A percentile compares a stretch with the other conserved stretches of the same genome.
Evolutionary conservation across 2,888 invertebrate species (phyloP).

Genomic region (Cacoxenus indagator): DNA sequence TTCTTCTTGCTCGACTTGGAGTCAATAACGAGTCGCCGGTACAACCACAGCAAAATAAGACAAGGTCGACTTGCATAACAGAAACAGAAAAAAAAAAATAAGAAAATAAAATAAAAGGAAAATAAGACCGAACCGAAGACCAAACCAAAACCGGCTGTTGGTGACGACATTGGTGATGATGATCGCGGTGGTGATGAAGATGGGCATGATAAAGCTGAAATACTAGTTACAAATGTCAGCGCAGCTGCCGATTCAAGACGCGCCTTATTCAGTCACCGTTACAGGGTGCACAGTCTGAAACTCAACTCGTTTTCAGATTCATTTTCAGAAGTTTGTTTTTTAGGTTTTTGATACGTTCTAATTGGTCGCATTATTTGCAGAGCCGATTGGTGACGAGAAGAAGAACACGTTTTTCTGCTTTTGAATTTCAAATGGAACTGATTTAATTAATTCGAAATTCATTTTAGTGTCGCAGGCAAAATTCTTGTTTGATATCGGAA

Average conservation of each 20-base stretch:
- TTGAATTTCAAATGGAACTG: too few relatives aligned
- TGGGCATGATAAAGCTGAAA: not conserved
- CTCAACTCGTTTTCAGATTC: not conserved
- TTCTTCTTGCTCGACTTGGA: not conserved
- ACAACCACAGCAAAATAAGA: not conserved
- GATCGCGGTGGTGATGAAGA: not conserved
- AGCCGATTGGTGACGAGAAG: too few relatives aligned
- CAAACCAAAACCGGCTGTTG: constrained; percentile 5
- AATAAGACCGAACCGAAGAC: not conserved
- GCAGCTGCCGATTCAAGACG: not conserved
- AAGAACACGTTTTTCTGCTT: too few relatives aligned
- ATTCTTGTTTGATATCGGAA: not conserved
- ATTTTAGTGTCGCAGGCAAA: not conserved
- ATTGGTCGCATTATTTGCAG: too few relatives aligned
- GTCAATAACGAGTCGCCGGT: not conserved
- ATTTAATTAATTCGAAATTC: not conserved
- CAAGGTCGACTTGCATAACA: constrained; percentile 20
- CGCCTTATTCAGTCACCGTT: not conserved
- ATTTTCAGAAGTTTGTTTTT: too few relatives aligned
- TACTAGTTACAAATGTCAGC: constrained; percentile 9
- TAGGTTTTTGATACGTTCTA: too few relatives aligned
- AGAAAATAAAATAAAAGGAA: not conserved
- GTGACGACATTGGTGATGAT: not conserved
- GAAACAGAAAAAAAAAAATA: constrained; percentile 1
- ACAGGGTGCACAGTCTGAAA: not conserved